A percentile compares a stretch with the other conserved stretches of the same genome.
phyloP scores from a whole-genome alignment of 2,888 invertebrate species.

The Bugulina stolonifera region DNA sequence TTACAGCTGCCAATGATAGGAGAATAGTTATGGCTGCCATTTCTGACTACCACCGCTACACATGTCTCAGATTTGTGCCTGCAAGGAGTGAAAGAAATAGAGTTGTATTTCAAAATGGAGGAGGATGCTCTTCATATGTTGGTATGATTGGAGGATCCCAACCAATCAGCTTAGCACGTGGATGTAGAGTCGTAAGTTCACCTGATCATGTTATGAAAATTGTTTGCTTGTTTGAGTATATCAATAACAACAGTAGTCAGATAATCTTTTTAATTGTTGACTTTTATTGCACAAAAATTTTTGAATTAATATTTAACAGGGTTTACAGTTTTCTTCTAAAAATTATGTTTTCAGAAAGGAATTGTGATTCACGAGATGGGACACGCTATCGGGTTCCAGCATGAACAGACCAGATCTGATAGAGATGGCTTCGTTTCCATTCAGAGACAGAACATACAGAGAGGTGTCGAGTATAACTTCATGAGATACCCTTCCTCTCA shows the following conservation, averaged over 20 bases:
- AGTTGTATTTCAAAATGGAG: slow-evolving; percentile 34
- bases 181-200: slow-evolving; percentile 44
- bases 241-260: no score
- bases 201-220: no score
- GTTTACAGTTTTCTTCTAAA: no score
- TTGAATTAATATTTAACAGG: no score
- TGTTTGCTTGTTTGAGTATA: no score
- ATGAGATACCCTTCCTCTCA: slow-evolving; percentile 25
- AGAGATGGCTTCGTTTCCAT: slow-evolving; percentile 28
- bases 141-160: slow-evolving; percentile 70
- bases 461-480: slow-evolving; percentile 27
- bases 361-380: slow-evolving; percentile 29
- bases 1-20: slow-evolving; percentile 29
- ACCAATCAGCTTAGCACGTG: slow-evolving; percentile 62
- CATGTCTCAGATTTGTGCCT: slow-evolving; percentile 35
- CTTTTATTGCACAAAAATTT: no score
- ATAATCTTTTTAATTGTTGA: no score
- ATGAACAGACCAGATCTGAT: slow-evolving; percentile 30
- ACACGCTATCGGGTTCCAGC: slow-evolving; percentile 30
- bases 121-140: slow-evolving; percentile 70
- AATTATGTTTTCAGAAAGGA: slow-evolving; percentile 29
- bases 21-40: slow-evolving; percentile 33
- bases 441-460: slow-evolving; percentile 25
- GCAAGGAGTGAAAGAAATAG: slow-evolving; percentile 32
- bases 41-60: slow-evolving; percentile 36